phyloP scores from a whole-genome alignment of 2,888 invertebrate genomes.

The Aradus depressus region DNA sequence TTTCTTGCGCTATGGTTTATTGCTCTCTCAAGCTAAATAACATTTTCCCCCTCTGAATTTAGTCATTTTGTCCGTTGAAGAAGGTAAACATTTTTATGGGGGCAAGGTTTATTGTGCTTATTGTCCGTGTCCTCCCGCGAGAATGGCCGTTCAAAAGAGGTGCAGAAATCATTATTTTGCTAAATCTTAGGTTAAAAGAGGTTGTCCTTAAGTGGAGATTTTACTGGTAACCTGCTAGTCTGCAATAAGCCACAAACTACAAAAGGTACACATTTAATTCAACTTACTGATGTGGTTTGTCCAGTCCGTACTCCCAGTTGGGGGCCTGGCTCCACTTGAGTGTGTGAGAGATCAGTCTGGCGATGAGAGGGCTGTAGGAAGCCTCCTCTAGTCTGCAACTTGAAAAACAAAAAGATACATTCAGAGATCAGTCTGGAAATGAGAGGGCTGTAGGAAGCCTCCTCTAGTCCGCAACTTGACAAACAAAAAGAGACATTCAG shows the following conservation, averaged over 20 bases:
- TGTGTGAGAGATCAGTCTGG: constrained; percentile 18
- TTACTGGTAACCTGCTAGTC: too few relatives aligned
- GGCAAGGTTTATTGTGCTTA: too few relatives aligned
- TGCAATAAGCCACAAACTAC: background rate
- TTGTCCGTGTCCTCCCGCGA: too few relatives aligned
- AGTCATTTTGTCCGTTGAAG: too few relatives aligned
- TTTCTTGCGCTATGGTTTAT: too few relatives aligned
- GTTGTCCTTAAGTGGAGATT: too few relatives aligned
- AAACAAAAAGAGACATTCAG: constrained; percentile 1
- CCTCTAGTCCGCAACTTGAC: constrained; percentile 17
- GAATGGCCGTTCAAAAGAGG: too few relatives aligned
- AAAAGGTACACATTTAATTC: background rate
- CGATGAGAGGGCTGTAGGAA: constrained; percentile 14
- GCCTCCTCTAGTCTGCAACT: constrained; percentile 18
- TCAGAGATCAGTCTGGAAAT: constrained; percentile 17
- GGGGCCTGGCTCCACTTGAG: constrained; percentile 15
- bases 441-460: constrained; percentile 11
- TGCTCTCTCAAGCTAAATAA: too few relatives aligned
- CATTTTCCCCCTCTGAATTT: too few relatives aligned
- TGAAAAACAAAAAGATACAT: constrained; percentile 5
- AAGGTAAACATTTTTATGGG: too few relatives aligned
- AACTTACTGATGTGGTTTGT: constrained; percentile 20
- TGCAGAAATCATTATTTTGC: too few relatives aligned
- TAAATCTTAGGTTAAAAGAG: too few relatives aligned
- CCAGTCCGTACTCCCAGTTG: constrained; percentile 11